A percentile compares a stretch with the other conserved stretches of the same genome.
Conservation (phyloP, 2,797 vertebrate species). For the Tympanoctomys barrerae region DNA sequence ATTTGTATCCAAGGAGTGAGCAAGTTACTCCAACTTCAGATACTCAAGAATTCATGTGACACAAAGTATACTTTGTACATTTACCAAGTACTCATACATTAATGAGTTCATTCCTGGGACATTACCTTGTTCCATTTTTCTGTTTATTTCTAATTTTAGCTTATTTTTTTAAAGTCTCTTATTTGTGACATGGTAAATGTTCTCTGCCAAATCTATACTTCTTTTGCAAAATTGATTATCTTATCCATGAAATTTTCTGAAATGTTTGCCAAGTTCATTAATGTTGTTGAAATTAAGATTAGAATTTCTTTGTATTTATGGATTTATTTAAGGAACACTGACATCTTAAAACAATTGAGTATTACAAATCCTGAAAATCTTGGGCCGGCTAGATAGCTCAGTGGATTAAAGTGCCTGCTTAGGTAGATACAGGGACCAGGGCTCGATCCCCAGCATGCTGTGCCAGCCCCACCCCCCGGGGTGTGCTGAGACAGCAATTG, state of each 20-base stretch:
- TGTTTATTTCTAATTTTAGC: background rate
- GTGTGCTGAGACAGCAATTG: too few relatives aligned
- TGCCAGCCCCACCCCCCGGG: too few relatives aligned
- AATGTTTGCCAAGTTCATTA: background rate
- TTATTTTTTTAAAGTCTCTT: background rate
- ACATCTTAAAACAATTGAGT: background rate
- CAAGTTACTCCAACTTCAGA: background rate
- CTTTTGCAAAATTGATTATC: background rate
- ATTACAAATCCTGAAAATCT: background rate
- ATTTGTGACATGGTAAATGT: background rate
- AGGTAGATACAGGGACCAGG: too few relatives aligned
- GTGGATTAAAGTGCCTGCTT: too few relatives aligned
- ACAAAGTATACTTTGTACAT: background rate
- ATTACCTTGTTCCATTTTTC: constrained; percentile 26
- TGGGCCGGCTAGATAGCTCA: too few relatives aligned
- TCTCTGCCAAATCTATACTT: background rate
- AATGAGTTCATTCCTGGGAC: background rate
- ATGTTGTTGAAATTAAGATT: background rate
- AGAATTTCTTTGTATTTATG: background rate
- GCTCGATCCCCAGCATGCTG: too few relatives aligned
- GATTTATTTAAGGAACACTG: constrained; percentile 8
- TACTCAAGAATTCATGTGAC: background rate
- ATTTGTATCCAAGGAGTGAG: constrained; percentile 39
- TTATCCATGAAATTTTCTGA: background rate
- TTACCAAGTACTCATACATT: background rate